A percentile compares a stretch with the other conserved stretches of the same genome.
These are phyloP conservation scores for Euglossa dilemma DNA, from an alignment of 1,140 invertebrate genomes.

Conservation along the genomic window DNA sequence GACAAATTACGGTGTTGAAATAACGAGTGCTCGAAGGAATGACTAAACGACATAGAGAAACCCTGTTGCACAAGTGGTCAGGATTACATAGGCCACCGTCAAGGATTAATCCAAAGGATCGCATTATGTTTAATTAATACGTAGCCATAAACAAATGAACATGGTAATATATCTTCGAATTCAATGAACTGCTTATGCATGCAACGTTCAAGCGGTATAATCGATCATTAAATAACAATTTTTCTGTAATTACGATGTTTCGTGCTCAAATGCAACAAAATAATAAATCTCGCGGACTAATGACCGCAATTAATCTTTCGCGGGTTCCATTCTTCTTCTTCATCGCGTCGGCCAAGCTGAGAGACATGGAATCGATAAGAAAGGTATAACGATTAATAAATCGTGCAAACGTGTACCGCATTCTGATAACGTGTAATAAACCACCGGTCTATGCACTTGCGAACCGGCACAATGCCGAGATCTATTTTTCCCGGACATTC, in stretches of 20 bases:
- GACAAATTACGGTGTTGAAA: too few species aligned
- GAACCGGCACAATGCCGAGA: not conserved
- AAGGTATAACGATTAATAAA: not conserved
- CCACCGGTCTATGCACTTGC: not conserved
- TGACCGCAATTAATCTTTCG: conserved; percentile 2
- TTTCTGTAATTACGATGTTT: not conserved
- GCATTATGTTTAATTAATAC: too few species aligned
- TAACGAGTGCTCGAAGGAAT: too few species aligned
- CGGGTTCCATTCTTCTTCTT: not conserved
- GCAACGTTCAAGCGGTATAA: too few species aligned
- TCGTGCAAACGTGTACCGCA: not conserved
- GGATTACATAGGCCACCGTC: too few species aligned
- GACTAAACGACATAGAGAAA: too few species aligned
- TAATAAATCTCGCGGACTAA: not conserved
- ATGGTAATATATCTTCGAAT: too few species aligned
- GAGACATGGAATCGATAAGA: conserved; percentile 8
- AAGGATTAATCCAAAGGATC: too few species aligned
- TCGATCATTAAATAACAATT: not conserved
- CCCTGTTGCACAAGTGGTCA: too few species aligned
- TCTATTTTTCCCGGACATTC: not conserved
- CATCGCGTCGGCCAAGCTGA: not conserved
- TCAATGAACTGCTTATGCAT: too few species aligned
- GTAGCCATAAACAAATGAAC: too few species aligned
- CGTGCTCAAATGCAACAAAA: not conserved
- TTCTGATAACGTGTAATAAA: conserved; percentile 3